Conservation (phyloP, 2,888 invertebrate genomes). For the Agrypnus murinus region DNA sequence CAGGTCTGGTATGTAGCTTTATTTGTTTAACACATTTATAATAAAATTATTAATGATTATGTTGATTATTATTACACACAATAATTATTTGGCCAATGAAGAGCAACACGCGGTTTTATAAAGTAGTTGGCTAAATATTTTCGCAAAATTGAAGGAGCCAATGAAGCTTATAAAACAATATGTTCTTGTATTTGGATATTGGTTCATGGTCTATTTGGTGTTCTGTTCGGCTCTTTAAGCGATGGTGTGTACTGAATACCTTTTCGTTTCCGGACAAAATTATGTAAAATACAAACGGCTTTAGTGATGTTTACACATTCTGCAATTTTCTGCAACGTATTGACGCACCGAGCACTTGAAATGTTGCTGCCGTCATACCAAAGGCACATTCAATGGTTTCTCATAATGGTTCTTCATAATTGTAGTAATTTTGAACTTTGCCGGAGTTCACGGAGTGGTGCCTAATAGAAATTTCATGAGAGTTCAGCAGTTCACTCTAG, state of each 20-base stretch:
- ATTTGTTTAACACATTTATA: too few species aligned
- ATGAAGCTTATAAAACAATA: background rate
- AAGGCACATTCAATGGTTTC: conserved; percentile 26
- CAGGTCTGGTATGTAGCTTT: too few species aligned
- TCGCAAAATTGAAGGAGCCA: background rate
- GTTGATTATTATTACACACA: background rate
- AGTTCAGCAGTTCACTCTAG: too few species aligned
- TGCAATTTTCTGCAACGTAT: background rate
- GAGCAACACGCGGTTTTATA: conserved; percentile 12
- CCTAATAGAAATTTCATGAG: too few species aligned
- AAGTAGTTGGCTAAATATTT: conserved; percentile 1
- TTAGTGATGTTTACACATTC: background rate
- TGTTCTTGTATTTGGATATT: background rate
- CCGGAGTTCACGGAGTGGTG: too few species aligned
- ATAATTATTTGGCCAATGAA: conserved; percentile 7
- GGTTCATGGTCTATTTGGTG: background rate
- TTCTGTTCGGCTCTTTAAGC: background rate
- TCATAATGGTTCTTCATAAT: too few species aligned
- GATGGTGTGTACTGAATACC: too few species aligned
- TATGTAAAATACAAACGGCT: conserved; percentile 15
- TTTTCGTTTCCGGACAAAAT: conserved; percentile 3
- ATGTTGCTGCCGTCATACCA: conserved; percentile 26
- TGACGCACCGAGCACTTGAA: conserved; percentile 3
- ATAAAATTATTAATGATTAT: too few species aligned
- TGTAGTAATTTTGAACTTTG: too few species aligned